These are phyloP conservation scores for Drosophila malerkotliana DNA, from an alignment of 1,140 invertebrate species.

Conservation along the genomic window DNA sequence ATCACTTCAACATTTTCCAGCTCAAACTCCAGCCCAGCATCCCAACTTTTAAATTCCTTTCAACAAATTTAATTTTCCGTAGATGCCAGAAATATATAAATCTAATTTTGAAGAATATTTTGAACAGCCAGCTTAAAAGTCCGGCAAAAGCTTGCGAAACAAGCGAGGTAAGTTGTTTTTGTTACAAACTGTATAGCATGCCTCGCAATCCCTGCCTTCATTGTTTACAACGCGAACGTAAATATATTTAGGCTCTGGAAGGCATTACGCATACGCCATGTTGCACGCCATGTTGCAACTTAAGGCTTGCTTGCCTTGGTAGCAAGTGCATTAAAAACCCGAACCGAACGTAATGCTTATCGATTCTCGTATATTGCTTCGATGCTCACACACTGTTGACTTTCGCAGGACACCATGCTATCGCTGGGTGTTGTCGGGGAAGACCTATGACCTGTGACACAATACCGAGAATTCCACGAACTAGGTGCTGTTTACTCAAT, in stretches of 20 bases:
- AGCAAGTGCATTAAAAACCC: neutral
- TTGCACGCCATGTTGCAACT: constrained; percentile 14
- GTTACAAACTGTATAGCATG: neutral
- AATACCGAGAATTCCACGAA: neutral
- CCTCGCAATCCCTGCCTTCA: neutral
- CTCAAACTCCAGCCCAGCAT: neutral
- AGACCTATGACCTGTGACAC: neutral
- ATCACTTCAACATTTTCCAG: neutral
- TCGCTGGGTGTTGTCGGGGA: neutral
- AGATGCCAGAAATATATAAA: neutral
- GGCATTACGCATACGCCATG: constrained; percentile 43
- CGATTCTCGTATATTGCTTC: constrained; percentile 3
- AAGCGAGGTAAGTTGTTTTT: too few species aligned
- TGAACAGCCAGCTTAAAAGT: neutral
- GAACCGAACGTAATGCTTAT: constrained; percentile 1
- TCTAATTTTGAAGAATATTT: neutral
- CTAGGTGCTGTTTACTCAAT: constrained; percentile 1
- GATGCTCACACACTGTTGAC: neutral
- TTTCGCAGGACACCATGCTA: neutral
- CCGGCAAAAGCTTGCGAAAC: too few species aligned
- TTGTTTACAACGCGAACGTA: constrained; percentile 4
- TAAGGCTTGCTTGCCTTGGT: neutral
- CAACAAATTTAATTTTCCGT: neutral
- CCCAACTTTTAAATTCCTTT: neutral
- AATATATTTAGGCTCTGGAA: constrained; percentile 20